These are phyloP conservation scores for Trachurus trachurus DNA, from an alignment of 2,797 vertebrate genomes.

Conservation along the genomic window DNA sequence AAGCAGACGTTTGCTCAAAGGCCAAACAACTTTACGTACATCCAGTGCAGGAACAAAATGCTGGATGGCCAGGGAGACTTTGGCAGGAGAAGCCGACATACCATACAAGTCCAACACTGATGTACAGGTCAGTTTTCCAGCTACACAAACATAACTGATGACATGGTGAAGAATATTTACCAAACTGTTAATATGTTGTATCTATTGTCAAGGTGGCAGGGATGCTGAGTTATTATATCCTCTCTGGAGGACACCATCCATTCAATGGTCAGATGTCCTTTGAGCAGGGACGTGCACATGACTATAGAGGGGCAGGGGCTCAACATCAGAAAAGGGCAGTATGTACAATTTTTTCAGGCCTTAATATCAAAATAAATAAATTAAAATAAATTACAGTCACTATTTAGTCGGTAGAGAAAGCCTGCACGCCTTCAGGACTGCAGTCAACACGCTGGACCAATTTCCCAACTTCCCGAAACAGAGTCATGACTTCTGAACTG, in stretches of 20 bases:
- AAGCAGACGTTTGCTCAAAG: conserved; percentile 65
- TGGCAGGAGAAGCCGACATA: conserved; percentile 26
- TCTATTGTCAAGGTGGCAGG: conserved; percentile 81
- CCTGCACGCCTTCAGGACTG: too few species aligned
- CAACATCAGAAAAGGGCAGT: too few species aligned
- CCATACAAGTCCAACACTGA: conserved; percentile 75
- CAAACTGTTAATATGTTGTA: background rate
- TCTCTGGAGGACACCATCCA: conserved; percentile 79
- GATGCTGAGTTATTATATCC: conserved; percentile 80
- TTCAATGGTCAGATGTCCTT: conserved; percentile 40
- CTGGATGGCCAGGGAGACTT: conserved; percentile 79
- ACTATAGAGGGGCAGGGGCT: too few species aligned
- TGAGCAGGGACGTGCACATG: too few species aligned
- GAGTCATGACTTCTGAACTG: too few species aligned
- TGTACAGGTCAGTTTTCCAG: conserved; percentile 68
- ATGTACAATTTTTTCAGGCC: too few species aligned
- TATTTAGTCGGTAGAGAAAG: too few species aligned
- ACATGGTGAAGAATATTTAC: accelerated
- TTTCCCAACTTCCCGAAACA: too few species aligned
- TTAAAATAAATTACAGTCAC: too few species aligned
- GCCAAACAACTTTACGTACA: conserved; percentile 65
- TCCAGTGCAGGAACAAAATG: conserved; percentile 71
- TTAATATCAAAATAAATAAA: too few species aligned
- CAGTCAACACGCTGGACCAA: too few species aligned
- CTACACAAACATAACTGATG: accelerated